These are phyloP conservation scores for Apostichopus japonicus DNA, from an alignment of 35 echinoderm and acorn worm species.

Conservation along the genomic window DNA sequence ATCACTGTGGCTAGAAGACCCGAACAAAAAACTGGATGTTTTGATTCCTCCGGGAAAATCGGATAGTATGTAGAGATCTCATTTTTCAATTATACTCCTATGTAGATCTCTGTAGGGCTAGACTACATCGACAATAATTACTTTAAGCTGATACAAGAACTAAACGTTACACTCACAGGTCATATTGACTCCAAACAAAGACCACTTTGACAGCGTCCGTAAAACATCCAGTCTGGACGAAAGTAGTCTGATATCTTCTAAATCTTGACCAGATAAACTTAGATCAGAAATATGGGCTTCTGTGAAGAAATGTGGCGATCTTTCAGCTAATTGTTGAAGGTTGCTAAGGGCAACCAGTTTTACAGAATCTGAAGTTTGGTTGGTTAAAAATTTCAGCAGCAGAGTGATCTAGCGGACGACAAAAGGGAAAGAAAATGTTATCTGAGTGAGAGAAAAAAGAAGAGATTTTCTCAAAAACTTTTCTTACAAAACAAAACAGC, in stretches of 20 bases:
- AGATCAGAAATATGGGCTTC: slow-evolving; percentile 71
- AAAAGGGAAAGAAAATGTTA: too few relatives aligned
- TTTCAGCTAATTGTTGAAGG: slow-evolving; percentile 72
- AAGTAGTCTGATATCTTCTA: slow-evolving; percentile 41
- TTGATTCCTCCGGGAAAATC: too few relatives aligned
- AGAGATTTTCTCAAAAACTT: too few relatives aligned
- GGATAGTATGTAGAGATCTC: too few relatives aligned
- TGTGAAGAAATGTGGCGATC: slow-evolving; percentile 90
- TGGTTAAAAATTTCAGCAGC: slow-evolving; percentile 72
- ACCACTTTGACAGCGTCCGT: slow-evolving; percentile 68
- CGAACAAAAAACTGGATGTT: too few relatives aligned
- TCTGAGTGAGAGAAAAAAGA: too few relatives aligned
- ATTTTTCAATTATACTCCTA: too few relatives aligned
- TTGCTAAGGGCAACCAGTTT: slow-evolving; percentile 73
- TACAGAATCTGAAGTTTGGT: slow-evolving; percentile 60
- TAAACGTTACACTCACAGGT: slow-evolving; percentile 17
- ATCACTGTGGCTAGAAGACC: too few relatives aligned
- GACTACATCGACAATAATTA: too few relatives aligned
- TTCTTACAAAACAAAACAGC: too few relatives aligned
- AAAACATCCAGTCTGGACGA: slow-evolving; percentile 70
- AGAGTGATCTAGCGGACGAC: slow-evolving; percentile 61
- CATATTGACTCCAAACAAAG: slow-evolving; percentile 46
- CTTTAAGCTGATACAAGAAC: too few relatives aligned
- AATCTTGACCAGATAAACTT: slow-evolving; percentile 59
- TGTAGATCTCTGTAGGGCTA: too few relatives aligned